Evolutionary conservation across 2,113 vertebrate genomes (phyloP).

Genomic region (Scalopus aquaticus): DNA sequence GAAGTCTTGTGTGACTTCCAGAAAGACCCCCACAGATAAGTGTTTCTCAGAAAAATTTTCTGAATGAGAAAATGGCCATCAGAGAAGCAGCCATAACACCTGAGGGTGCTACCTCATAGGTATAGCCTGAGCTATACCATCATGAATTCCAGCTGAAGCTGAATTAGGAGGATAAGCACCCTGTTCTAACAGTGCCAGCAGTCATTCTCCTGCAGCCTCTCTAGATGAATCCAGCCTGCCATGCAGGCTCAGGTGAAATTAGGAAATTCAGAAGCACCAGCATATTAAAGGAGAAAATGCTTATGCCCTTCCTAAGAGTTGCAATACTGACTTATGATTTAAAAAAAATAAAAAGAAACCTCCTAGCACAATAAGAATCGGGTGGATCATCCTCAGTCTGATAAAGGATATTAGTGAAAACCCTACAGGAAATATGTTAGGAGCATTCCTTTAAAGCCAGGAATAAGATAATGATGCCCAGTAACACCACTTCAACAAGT

Average conservation of each 20-base stretch:
- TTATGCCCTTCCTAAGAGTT: not conserved
- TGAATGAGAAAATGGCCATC: not conserved
- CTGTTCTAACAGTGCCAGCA: not conserved
- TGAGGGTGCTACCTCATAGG: not conserved
- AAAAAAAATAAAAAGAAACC: not conserved
- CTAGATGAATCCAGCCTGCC: not conserved
- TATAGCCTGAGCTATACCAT: not conserved
- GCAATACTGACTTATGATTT: not conserved
- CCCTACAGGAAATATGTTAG: not conserved
- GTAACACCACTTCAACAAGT: not conserved
- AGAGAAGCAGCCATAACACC: not conserved
- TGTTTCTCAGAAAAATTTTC: not conserved
- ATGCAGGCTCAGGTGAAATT: not conserved
- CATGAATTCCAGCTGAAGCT: not conserved
- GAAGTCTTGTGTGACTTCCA: not conserved
- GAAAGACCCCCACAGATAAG: not conserved
- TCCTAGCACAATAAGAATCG: not conserved
- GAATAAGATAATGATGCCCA: not conserved
- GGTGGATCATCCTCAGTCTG: not conserved
- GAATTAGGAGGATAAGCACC: not conserved
- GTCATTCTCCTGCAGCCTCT: not conserved
- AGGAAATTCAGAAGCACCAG: not conserved
- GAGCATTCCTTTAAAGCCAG: conserved; percentile 8
- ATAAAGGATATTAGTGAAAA: not conserved
- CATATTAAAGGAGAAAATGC: not conserved